phyloP scores from a whole-genome alignment of 2,797 vertebrate species.

The Urosaurus nigricauda region DNA sequence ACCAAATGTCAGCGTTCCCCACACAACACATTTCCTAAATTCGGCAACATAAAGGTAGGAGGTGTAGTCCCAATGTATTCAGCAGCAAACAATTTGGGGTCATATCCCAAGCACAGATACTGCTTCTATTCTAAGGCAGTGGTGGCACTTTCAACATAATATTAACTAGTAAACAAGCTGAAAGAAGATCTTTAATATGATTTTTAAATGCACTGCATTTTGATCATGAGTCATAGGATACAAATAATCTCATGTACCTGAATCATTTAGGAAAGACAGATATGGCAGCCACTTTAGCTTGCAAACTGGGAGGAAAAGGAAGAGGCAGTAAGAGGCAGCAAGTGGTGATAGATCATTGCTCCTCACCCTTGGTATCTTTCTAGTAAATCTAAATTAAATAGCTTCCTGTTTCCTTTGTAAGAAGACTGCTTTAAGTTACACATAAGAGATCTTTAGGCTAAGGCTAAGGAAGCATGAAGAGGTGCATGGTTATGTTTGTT shows the following conservation, averaged over 20 bases:
- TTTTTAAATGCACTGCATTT: constrained; percentile 56
- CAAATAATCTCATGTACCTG: constrained; percentile 40
- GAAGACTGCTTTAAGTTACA: constrained; percentile 1
- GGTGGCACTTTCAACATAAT: constrained; percentile 62
- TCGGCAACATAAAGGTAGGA: neutral
- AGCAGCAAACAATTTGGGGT: neutral
- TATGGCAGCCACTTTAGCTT: neutral
- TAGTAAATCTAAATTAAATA: constrained; percentile 9
- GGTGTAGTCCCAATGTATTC: neutral
- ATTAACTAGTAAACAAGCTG: constrained; percentile 51
- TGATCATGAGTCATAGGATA: constrained; percentile 61
- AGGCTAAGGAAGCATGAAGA: neutral
- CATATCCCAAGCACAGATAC: neutral
- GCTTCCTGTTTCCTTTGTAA: constrained; percentile 10
- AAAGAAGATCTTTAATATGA: constrained; percentile 53
- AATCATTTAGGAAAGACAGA: constrained; percentile 26
- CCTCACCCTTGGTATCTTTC: neutral
- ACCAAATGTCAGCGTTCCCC: neutral
- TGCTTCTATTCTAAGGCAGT: neutral
- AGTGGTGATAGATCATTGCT: neutral
- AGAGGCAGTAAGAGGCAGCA: constrained; percentile 38
- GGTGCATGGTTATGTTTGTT: neutral
- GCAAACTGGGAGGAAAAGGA: constrained; percentile 58
- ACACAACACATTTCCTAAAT: neutral
- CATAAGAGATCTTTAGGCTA: neutral